phyloP scores from a whole-genome alignment of 2,797 vertebrate species.

The Takifugu ocellatus region DNA sequence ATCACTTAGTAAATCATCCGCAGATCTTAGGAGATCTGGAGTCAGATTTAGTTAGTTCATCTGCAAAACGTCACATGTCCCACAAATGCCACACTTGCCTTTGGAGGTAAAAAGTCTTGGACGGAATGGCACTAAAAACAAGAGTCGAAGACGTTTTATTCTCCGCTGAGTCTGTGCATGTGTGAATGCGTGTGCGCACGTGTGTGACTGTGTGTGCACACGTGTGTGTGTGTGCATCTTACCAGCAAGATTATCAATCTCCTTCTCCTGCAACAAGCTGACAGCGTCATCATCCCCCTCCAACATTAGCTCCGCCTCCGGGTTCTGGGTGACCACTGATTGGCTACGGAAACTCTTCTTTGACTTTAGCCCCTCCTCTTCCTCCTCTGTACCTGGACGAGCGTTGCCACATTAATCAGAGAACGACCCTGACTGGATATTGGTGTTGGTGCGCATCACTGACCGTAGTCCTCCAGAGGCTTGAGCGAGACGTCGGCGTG shows the following conservation, averaged over 20 bases:
- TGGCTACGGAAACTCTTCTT: conserved; percentile 95
- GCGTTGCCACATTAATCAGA: not conserved
- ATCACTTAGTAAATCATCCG: not conserved
- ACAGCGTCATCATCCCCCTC: conserved; percentile 97
- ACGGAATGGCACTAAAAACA: conserved; percentile 84
- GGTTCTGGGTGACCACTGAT: conserved; percentile 90
- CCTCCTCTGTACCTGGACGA: conserved; percentile 79
- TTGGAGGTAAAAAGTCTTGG: conserved; percentile 89
- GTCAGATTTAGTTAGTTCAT: conserved; percentile 55
- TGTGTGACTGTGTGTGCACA: not conserved
- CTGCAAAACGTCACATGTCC: conserved; percentile 57
- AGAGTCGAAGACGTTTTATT: conserved; percentile 51
- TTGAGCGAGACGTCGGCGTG: conserved; percentile 89
- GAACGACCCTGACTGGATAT: not conserved
- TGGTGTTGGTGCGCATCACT: conserved; percentile 50
- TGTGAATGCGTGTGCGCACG: not conserved
- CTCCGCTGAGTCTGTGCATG: conserved; percentile 3
- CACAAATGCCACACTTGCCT: conserved; percentile 88
- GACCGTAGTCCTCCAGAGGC: conserved; percentile 90
- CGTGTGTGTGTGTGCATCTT: conserved; percentile 26
- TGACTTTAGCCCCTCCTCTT: conserved; percentile 88
- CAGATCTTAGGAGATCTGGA: not conserved
- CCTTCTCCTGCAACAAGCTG: conserved; percentile 96
- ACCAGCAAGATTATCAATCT: conserved; percentile 99
- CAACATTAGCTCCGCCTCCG: conserved; percentile 95